phyloP scores from a whole-genome alignment of 2,797 vertebrate species.

The Sebastes diaconus region DNA sequence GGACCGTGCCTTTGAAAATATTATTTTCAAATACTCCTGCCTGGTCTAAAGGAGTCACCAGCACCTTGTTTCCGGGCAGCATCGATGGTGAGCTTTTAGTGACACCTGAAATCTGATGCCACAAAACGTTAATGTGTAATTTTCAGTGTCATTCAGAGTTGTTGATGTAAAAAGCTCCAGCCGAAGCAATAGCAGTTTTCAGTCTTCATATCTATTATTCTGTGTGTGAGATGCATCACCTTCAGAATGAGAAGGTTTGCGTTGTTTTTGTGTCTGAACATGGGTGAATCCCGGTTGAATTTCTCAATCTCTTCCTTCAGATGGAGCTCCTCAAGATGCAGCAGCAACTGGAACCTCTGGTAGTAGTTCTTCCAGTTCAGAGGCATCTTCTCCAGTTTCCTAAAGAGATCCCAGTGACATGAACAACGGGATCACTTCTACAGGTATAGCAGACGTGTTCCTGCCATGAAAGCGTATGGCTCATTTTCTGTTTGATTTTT shows the following conservation, averaged over 20 bases:
- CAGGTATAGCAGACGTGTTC: background rate
- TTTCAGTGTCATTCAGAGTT: background rate
- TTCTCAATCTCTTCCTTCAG: conserved; percentile 82
- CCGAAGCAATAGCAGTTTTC: background rate
- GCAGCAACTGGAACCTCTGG: conserved; percentile 80
- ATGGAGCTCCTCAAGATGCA: conserved; percentile 88
- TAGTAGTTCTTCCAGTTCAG: conserved; percentile 80
- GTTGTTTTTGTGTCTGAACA: conserved; percentile 67
- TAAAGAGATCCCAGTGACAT: background rate
- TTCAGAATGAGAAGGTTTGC: conserved; percentile 75
- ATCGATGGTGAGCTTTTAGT: conserved; percentile 80
- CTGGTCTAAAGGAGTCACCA: conserved; percentile 42
- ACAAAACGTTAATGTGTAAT: background rate
- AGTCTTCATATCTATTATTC: background rate
- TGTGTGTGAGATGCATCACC: conserved; percentile 54
- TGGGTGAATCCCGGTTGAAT: conserved; percentile 76
- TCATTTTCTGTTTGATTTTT: background rate
- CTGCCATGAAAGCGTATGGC: background rate
- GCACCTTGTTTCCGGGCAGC: conserved; percentile 81
- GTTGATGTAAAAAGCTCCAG: background rate
- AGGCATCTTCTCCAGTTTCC: conserved; percentile 22
- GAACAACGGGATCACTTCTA: background rate
- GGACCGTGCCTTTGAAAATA: conserved; percentile 85
- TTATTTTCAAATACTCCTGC: rapidly evolving
- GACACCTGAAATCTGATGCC: conserved; percentile 82